Percentiles rank a stretch among this genome's conserved stretches.
These are phyloP conservation scores for Fregetta grallaria DNA, from an alignment of 2,113 vertebrate genomes.

Conservation along the genomic window DNA sequence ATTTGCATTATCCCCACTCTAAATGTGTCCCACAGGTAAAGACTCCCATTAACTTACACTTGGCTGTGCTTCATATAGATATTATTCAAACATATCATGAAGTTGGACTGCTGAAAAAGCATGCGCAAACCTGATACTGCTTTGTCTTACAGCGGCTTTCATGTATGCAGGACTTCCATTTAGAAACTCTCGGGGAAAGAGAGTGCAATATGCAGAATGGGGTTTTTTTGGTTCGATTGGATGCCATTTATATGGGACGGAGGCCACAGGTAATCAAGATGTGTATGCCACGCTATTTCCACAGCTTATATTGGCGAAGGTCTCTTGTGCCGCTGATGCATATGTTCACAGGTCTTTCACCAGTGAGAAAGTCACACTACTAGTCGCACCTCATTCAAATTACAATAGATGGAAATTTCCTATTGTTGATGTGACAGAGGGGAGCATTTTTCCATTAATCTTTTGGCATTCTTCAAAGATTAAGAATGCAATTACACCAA, in stretches of 20 bases:
- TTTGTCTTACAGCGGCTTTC: not conserved
- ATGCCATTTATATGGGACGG: not conserved
- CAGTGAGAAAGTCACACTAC: not conserved
- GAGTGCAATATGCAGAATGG: not conserved
- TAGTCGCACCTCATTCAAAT: not conserved
- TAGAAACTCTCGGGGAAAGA: not conserved
- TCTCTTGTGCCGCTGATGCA: not conserved
- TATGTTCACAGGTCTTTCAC: not conserved
- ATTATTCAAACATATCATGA: not conserved
- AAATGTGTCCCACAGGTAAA: not conserved
- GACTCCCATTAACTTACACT: not conserved
- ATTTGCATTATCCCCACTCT: not conserved
- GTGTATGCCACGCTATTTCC: not conserved
- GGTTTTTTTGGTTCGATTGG: fast-evolving
- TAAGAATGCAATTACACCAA: not conserved
- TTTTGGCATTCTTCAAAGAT: not conserved
- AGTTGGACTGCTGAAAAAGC: not conserved
- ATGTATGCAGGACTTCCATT: not conserved
- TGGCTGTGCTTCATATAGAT: not conserved
- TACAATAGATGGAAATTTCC: not conserved
- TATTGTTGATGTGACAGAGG: not conserved
- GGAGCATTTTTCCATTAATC: not conserved
- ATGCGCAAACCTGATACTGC: not conserved
- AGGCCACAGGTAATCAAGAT: not conserved
- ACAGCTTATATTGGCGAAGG: not conserved